phyloP scores from a whole-genome alignment of 2,113 vertebrate genomes.

The Callospermophilus lateralis region DNA sequence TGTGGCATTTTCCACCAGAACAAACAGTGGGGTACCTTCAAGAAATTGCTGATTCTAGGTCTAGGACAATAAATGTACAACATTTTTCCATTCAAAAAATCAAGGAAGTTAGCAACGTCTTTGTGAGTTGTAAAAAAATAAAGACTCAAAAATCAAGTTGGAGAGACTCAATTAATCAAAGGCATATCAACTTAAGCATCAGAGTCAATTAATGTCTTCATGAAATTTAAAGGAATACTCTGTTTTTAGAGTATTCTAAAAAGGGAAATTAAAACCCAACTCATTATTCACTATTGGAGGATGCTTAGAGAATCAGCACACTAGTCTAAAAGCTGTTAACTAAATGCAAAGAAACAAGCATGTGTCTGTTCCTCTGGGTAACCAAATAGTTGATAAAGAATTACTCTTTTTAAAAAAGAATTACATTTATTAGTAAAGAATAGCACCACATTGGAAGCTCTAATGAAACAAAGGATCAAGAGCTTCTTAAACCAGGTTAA shows the following conservation, averaged over 20 bases:
- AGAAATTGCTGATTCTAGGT: not conserved
- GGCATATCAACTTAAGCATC: not conserved
- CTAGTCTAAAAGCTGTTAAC: not conserved
- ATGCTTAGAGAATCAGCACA: not conserved
- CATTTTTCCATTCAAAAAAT: conserved; percentile 18
- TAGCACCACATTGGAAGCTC: not conserved
- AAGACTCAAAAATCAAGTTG: conserved; percentile 7
- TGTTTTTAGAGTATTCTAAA: conserved; percentile 9
- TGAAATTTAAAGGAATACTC: not conserved
- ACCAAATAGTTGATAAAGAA: not conserved
- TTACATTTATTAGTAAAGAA: not conserved
- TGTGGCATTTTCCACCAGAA: not conserved
- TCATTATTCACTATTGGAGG: not conserved
- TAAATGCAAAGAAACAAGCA: not conserved
- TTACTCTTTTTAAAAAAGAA: not conserved
- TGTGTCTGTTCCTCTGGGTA: not conserved
- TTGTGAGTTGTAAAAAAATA: not conserved
- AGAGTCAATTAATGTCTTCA: not conserved
- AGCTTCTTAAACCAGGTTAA: not conserved
- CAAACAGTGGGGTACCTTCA: not conserved
- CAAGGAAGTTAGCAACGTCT: not conserved
- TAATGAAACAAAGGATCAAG: not conserved
- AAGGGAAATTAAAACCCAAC: not conserved
- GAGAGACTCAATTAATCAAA: not conserved
- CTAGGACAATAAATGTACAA: not conserved